phyloP scores from a whole-genome alignment of 2,888 invertebrate species.

The Metalampra italica region DNA sequence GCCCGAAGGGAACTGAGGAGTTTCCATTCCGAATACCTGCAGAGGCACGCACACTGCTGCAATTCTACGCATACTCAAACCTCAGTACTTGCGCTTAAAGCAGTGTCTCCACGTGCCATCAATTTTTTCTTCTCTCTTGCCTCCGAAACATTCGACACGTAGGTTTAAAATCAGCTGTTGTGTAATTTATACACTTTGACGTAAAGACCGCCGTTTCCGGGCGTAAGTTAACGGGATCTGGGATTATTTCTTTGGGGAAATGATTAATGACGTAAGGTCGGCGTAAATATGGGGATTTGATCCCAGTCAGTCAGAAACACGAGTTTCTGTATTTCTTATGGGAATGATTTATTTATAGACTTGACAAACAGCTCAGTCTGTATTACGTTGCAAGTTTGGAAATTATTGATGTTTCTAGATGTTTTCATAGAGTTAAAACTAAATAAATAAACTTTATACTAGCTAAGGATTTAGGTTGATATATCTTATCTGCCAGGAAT shows the following conservation, averaged over 20 bases:
- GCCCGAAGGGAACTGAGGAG: slow-evolving; percentile 65
- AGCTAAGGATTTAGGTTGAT: too few species aligned
- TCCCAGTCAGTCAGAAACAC: not conserved
- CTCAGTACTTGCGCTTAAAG: slow-evolving; percentile 60
- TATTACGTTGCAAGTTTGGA: too few species aligned
- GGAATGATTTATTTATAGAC: too few species aligned
- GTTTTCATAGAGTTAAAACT: too few species aligned
- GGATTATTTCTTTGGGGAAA: slow-evolving; percentile 7
- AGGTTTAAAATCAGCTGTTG: slow-evolving; percentile 31
- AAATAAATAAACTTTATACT: too few species aligned
- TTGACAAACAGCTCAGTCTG: too few species aligned
- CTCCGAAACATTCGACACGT: slow-evolving; percentile 35
- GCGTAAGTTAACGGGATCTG: slow-evolving; percentile 2
- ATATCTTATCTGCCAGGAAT: too few species aligned
- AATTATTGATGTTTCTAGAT: too few species aligned
- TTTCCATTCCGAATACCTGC: slow-evolving; percentile 60
- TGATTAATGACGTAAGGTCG: slow-evolving; percentile 9
- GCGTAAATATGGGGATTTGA: slow-evolving; percentile 7
- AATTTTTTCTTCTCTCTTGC: slow-evolving; percentile 24
- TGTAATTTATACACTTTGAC: slow-evolving; percentile 34
- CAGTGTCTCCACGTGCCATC: slow-evolving; percentile 48
- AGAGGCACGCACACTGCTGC: slow-evolving; percentile 66
- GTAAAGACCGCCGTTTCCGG: slow-evolving; percentile 17
- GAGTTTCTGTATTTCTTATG: not conserved
- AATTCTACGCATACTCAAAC: slow-evolving; percentile 41